Evolutionary conservation across 2,113 vertebrate genomes (phyloP).

Genomic region (Glareola pratincola): DNA sequence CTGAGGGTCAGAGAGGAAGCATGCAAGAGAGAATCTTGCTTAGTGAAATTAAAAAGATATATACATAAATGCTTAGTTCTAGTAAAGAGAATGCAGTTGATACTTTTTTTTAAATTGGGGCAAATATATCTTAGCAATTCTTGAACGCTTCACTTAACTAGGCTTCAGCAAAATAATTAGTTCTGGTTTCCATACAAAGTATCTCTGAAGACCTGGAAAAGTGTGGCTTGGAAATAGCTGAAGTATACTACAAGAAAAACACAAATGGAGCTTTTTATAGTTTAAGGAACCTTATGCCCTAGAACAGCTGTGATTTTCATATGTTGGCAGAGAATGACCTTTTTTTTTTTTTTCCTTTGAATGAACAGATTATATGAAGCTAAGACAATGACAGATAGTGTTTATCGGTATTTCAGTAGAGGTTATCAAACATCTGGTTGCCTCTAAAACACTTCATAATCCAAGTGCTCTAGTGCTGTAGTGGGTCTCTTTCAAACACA

Average conservation of each 20-base stretch:
- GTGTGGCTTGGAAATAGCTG: not conserved
- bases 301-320: conserved; percentile 22
- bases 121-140: not conserved
- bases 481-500: not conserved
- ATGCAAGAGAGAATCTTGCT: not conserved
- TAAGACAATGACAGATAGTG: not conserved
- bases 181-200: not conserved
- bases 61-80: not conserved
- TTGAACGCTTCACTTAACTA: not conserved
- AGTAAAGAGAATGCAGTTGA: not conserved
- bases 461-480: not conserved
- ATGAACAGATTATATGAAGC: not conserved
- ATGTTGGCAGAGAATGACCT: not conserved
- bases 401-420: not conserved
- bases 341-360: not conserved
- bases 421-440: not conserved
- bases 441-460: not conserved
- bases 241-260: not conserved
- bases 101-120: not conserved
- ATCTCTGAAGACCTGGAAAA: not conserved
- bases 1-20: not conserved
- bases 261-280: not conserved
- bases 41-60: not conserved
- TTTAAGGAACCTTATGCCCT: not conserved
- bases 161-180: not conserved